Percentiles rank a stretch among this genome's conserved stretches.
Evolutionary conservation across 2,888 invertebrate species (phyloP).

Genomic region (Drosophila emarginata): DNA sequence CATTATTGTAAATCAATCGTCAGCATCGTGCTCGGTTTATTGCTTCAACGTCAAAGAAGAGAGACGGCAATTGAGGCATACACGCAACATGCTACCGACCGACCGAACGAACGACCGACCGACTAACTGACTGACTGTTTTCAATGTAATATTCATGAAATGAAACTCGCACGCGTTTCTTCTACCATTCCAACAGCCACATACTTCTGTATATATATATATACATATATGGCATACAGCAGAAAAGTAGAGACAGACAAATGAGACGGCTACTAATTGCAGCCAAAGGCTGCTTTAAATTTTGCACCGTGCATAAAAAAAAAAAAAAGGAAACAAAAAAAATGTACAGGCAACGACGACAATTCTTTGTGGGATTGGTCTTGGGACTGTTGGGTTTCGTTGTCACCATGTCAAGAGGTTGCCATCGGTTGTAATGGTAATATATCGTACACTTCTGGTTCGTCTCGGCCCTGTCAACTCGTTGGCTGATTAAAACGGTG

Average conservation of each 20-base stretch:
- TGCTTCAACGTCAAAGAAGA: conserved; percentile 50
- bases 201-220: too few relatives aligned
- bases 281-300: conserved; percentile 75
- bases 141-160: conserved; percentile 61
- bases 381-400: conserved; percentile 23
- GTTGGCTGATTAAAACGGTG: conserved; percentile 71
- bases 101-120: background rate
- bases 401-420: conserved; percentile 51
- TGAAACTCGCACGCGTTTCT: conserved; percentile 28
- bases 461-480: conserved; percentile 46
- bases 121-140: conserved; percentile 38
- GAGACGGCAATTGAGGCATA: conserved; percentile 49
- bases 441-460: conserved; percentile 14
- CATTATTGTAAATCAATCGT: conserved; percentile 79
- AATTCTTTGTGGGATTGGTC: conserved; percentile 14
- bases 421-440: conserved; percentile 8
- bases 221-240: background rate
- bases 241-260: conserved; percentile 22
- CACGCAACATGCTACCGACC: conserved; percentile 62
- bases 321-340: too few relatives aligned
- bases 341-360: conserved; percentile 16
- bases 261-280: conserved; percentile 66
- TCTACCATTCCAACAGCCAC: background rate
- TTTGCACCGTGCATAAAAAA: conserved; percentile 31
- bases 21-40: conserved; percentile 39